Base-by-base conservation (phyloP, 1,140 invertebrate species). In the Musca domestica region DNA sequence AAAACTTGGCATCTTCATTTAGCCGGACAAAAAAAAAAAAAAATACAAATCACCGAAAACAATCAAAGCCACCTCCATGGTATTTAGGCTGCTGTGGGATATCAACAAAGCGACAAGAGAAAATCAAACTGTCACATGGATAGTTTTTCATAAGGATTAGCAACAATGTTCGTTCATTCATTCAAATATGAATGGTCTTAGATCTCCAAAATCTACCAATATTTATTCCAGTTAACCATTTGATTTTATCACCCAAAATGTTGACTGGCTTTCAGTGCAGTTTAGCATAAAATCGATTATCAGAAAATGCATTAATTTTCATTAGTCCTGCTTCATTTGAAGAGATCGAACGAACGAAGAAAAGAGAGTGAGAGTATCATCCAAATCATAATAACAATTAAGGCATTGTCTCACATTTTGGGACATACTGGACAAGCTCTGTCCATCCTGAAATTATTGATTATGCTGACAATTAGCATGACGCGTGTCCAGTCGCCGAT, bases 41-140 rank as follows among this genome's bases (percentile, higher is more conserved):
- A 34, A 61, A 6, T 19, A 61, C 17, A 12, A 34, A 34, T 41
- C 34, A n/a, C 19, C 6, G 54, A 3, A 58, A 30, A 30, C 23
- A 30, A 30, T 58, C 52, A 27, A 14, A 56, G 34, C 34, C 34
- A 41, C 34, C 34, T 41, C 34, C 34, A 41, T 10, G 10, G 34
- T 12, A 41, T 41, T 41, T 41, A 41, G 34, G 34, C 6, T 41
- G 34, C 34, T 12, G 34, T 9, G 5, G 17, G 12, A 61, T n/a
- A 12, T 10, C 56, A 61, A 34, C 12, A n/a, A 30, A 58, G 30
- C 6, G 30, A 58, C 54, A 58, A 58, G 3, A 48, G 9, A 61
- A 61, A 61, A 61, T 61, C 56, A 61, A 61, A 34, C n/a, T 61
- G 56, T 61, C 56, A 61, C 56, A 61, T 61, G 56, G 56, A 61